Base-by-base conservation (phyloP, 1,140 invertebrate species). In the Pteromalus puparum region DNA sequence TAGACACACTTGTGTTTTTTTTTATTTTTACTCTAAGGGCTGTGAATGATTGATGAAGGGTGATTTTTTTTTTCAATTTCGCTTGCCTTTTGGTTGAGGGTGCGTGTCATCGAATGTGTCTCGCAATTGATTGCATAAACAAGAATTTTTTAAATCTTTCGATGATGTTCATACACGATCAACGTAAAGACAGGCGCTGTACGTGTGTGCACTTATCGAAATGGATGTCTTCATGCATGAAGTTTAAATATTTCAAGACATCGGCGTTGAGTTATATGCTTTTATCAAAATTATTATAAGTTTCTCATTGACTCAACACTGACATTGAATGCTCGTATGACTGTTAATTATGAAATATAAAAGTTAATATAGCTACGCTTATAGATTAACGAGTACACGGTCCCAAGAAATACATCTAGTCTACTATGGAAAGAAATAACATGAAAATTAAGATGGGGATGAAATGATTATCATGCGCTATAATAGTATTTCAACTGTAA, bases 331-430 rank as follows among this genome's bases (percentile, higher is more conserved):
- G 28, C 24, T 80, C 6, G 65, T 38, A 61, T 21, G 6, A 61
- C 18, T 21, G 18, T 61, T 61, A 61, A 6, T n/a, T n/a, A n/a
- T 61, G 6, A 61, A 6, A 12, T 38, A n/a, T 74, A 6, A 30
- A 21, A 42, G 34, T 42, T 74, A 28, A 30, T 12, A 13, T 12
- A 13, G 26, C 13, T 34, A 73, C 13, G 15, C 68, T 70, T 28
- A 70, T 34, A 70, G 68, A 34, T 30, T 70, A 70, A 73, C 9
- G 13, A 18, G 12, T 34, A 28, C 13, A 73, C 72, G 72, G 28
- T 73, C 34, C 72, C 72, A 73, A 42, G 72, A 73, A 73, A 73
- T n/a, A 18, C 5, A 34, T 73, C 28, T 73, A 73, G 34, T 73
- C 72, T 30, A 73, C 72, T 15, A 38, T 73, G 34, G 21, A 34